A percentile compares a stretch with the other conserved stretches of the same genome.
Conservation (phyloP, 2,797 vertebrate genomes). For the Amblyopsis hoosieri region DNA sequence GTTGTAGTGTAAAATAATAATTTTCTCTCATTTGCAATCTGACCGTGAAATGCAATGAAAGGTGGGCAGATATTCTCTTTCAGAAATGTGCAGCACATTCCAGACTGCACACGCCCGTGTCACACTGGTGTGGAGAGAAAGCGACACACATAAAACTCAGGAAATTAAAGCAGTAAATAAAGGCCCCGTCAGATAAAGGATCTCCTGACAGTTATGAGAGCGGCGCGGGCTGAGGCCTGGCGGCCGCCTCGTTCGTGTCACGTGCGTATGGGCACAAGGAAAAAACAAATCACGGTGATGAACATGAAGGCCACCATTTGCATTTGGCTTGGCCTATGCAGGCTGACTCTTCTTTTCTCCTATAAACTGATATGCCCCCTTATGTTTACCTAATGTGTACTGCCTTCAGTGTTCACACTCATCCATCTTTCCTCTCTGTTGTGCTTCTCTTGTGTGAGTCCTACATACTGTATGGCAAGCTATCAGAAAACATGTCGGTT, state of each 20-base stretch:
- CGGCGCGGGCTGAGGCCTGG: slow-evolving; percentile 65
- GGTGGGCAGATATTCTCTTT: slow-evolving; percentile 59
- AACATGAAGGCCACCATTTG: slow-evolving; percentile 77
- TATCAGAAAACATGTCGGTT: too few species aligned
- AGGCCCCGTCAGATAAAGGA: slow-evolving; percentile 76
- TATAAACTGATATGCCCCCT: slow-evolving; percentile 40
- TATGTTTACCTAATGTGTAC: slow-evolving; percentile 32
- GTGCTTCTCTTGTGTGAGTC: slow-evolving; percentile 23
- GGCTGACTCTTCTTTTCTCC: slow-evolving; percentile 27
- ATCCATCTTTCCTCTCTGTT: slow-evolving; percentile 10
- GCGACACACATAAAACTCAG: slow-evolving; percentile 77
- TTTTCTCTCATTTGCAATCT: slow-evolving; percentile 45
- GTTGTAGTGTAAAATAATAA: slow-evolving; percentile 33
- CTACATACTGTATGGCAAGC: slow-evolving; percentile 8
- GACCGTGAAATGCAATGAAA: slow-evolving; percentile 59
- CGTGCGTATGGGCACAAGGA: slow-evolving; percentile 71
- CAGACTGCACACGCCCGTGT: slow-evolving; percentile 56
- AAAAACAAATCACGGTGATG: slow-evolving; percentile 77
- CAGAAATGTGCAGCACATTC: slow-evolving; percentile 74
- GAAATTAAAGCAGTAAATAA: slow-evolving; percentile 87
- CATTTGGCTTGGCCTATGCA: slow-evolving; percentile 64
- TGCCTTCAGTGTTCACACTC: slow-evolving; percentile 20
- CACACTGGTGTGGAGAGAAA: slow-evolving; percentile 53
- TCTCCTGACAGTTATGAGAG: slow-evolving; percentile 80
- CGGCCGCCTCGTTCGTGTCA: slow-evolving; percentile 70